phyloP scores from a whole-genome alignment of 1,140 invertebrate genomes.

The Parasteatoda tepidariorum region DNA sequence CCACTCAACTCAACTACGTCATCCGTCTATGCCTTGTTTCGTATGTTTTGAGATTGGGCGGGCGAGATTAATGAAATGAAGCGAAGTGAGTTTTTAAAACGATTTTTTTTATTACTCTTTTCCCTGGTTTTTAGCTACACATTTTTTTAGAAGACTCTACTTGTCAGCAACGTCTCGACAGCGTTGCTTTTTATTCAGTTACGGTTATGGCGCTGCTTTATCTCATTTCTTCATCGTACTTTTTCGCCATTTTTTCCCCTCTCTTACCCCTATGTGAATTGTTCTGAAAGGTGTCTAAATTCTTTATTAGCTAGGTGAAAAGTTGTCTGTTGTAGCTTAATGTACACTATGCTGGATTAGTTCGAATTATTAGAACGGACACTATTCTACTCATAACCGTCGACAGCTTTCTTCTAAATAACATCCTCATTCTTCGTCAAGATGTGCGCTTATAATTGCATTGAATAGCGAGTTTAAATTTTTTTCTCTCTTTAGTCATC shows the following conservation, averaged over 20 bases:
- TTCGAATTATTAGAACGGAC: conserved; percentile 49
- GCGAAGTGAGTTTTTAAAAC: conserved; percentile 46
- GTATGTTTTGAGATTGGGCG: conserved; percentile 24
- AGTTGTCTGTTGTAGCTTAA: conserved; percentile 55
- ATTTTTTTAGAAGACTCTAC: conserved; percentile 44
- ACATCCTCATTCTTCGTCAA: conserved; percentile 48
- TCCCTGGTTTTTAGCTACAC: conserved; percentile 29
- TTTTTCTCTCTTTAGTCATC: not conserved
- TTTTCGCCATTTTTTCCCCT: conserved; percentile 9
- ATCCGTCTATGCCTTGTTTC: conserved; percentile 38
- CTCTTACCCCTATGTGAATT: not conserved
- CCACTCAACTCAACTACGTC: conserved; percentile 43
- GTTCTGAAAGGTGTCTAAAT: conserved; percentile 41
- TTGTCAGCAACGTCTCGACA: conserved; percentile 57
- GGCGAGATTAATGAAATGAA: conserved; percentile 58
- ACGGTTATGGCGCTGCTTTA: conserved; percentile 57
- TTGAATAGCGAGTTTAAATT: conserved; percentile 54
- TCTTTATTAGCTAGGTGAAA: conserved; percentile 61
- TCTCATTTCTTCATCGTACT: conserved; percentile 1
- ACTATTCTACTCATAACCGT: conserved; percentile 15
- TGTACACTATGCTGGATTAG: conserved; percentile 49
- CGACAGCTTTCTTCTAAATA: conserved; percentile 42
- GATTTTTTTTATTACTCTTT: conserved; percentile 22
- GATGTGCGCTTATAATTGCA: conserved; percentile 29
- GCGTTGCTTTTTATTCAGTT: conserved; percentile 56